Base-by-base conservation (phyloP, 2,888 invertebrate genomes). In the Cephus pulcher region DNA sequence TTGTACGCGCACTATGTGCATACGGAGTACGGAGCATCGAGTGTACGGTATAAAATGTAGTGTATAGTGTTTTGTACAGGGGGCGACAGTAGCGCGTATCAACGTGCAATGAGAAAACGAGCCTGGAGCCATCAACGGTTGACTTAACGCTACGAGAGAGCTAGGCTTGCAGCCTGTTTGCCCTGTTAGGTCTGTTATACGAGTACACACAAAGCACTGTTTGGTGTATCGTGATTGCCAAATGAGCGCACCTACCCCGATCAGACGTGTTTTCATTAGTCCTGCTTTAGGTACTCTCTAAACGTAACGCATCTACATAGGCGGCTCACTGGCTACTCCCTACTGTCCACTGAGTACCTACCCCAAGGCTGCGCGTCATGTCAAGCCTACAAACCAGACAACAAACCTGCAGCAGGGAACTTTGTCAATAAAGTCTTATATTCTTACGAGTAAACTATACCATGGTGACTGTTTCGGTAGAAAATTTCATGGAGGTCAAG, bases 181-280 rank as follows among this genome's bases (percentile, higher is more conserved):
- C 87, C 82, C 82, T 81, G 84, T 84, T 85, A 84, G 84, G 84
- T 86, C 83, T 88, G 86, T 89, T 88, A 85, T 84, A 81, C 85
- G 85, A 86, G 84, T 82, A 83, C 71, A 71, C 71, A 71, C 12
- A 71, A 71, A 33, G 71, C 71, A 71, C 71, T 71, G 69, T 73
- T 76, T 70, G 70, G 37, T 74, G 80, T 80, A 83, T 82, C 78
- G 84, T 84, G 81, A 82, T 84, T 84, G 79, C 78, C 82, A 84
- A 85, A 85, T 83, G 84, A 85, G 79, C 83, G 82, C 82, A 83
- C 81, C 83, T 78, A 82, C 56, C 56, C 32, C 33, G 84, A 85
- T 86, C 85, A 84, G 84, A 80, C 83, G 84, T 82, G 84, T 86
- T 86, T 86, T 83, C 83, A 84, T 84, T 82, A 83, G 68, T 69